Percentiles rank a stretch among this genome's conserved stretches.
phyloP scores from a whole-genome alignment of 2,888 invertebrate genomes.

The Thumatha senex region DNA sequence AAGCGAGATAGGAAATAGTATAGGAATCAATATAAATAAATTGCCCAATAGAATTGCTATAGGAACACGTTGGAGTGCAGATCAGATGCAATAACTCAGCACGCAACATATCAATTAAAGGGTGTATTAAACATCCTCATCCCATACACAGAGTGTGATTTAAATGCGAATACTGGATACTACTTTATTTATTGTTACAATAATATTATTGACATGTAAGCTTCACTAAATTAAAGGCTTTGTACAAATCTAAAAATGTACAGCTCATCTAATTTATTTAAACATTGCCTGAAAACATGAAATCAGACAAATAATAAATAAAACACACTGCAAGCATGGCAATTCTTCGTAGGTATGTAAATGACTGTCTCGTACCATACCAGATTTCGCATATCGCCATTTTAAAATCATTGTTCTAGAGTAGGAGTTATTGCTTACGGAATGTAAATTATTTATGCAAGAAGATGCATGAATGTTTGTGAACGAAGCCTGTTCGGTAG shows the following conservation, averaged over 20 bases:
- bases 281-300: conserved; percentile 28
- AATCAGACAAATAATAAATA: too few species aligned
- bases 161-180: conserved; percentile 47
- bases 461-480: too few species aligned
- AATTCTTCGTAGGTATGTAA: too few species aligned
- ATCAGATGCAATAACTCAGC: conserved; percentile 74
- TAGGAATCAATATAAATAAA: conserved; percentile 77
- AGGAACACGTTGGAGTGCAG: conserved; percentile 58
- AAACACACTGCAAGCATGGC: too few species aligned
- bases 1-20: conserved; percentile 62
- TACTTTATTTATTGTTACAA: conserved; percentile 42
- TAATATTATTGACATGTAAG: conserved; percentile 36
- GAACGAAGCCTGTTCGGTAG: too few species aligned
- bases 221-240: conserved; percentile 10
- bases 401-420: too few species aligned
- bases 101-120: conserved; percentile 79
- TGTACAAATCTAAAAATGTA: too few species aligned
- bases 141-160: conserved; percentile 56
- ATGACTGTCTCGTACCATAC: too few species aligned
- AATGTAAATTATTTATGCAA: too few species aligned
- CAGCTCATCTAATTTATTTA: too few species aligned
- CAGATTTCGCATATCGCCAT: too few species aligned
- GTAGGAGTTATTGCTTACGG: too few species aligned
- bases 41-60: conserved; percentile 73
- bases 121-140: conserved; percentile 66